Conservation (phyloP, 2,888 invertebrate genomes). For the Periphyllus acericola region DNA sequence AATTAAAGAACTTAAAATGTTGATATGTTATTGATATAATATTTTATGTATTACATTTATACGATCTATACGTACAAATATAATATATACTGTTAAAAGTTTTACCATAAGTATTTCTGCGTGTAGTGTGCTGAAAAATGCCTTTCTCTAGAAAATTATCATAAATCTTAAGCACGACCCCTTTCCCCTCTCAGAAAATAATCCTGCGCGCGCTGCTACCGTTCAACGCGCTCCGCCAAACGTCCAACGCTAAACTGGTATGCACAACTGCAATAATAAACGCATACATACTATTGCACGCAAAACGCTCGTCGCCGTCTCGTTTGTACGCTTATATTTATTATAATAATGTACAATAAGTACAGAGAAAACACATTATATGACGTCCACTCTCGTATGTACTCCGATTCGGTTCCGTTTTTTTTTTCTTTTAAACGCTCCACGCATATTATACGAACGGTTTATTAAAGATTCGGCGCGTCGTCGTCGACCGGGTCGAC, state of each 20-base stretch:
- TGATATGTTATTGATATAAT: too few species aligned
- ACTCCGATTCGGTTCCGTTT: neutral
- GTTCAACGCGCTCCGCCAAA: neutral
- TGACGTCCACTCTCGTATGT: neutral
- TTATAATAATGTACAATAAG: neutral
- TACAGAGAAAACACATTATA: neutral
- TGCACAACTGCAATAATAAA: neutral
- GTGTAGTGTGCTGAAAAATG: too few species aligned
- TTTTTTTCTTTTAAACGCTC: neutral
- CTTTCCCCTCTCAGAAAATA: too few species aligned
- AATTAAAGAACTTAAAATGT: too few species aligned
- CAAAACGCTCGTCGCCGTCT: neutral
- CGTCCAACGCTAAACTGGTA: neutral
- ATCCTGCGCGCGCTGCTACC: neutral
- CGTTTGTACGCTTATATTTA: neutral
- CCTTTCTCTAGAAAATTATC: too few species aligned
- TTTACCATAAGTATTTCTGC: too few species aligned
- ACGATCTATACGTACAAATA: too few species aligned
- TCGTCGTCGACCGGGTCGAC: slow-evolving; percentile 45
- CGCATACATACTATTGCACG: neutral
- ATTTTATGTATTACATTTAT: too few species aligned
- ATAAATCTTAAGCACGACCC: too few species aligned
- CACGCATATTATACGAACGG: neutral
- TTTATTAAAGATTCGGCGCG: slow-evolving; percentile 58
- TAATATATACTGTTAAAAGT: too few species aligned